A percentile compares a stretch with the other conserved stretches of the same genome.
Conservation (phyloP, 2,113 vertebrate species). For the Sturnira hondurensis region DNA sequence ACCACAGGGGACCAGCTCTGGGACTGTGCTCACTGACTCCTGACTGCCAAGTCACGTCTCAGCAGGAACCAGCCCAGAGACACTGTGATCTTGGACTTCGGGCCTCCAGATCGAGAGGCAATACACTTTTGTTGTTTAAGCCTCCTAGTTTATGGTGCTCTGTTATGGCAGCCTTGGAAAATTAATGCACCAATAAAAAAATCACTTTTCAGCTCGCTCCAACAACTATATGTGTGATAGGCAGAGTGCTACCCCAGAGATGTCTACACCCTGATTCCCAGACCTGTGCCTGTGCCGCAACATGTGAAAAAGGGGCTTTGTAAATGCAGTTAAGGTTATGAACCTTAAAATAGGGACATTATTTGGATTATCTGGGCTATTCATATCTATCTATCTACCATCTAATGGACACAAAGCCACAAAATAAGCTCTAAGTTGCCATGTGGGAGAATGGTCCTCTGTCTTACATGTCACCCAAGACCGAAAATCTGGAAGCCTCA, state of each 20-base stretch:
- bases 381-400: not conserved
- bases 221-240: not conserved
- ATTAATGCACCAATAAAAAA: not conserved
- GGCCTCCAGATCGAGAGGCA: not conserved
- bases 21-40: not conserved
- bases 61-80: not conserved
- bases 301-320: not conserved
- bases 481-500: not conserved
- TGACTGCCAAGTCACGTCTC: rapidly evolving
- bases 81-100: not conserved
- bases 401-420: not conserved
- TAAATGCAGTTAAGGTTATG: not conserved
- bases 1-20: rapidly evolving
- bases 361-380: not conserved
- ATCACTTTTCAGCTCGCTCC: not conserved
- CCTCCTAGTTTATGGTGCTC: not conserved
- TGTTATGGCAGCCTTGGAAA: not conserved
- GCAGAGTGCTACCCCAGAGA: not conserved
- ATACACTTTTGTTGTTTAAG: not conserved
- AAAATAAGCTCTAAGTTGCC: not conserved
- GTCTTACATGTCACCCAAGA: not conserved
- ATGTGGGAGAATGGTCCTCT: not conserved
- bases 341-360: not conserved
- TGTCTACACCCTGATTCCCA: not conserved
- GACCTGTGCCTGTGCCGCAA: not conserved